Evolutionary conservation across 64 coral and sea anemone species (phyloP), one percentile per base, ranked within the genome.

Genomic region (Dendronephthya gigantea): DNA sequence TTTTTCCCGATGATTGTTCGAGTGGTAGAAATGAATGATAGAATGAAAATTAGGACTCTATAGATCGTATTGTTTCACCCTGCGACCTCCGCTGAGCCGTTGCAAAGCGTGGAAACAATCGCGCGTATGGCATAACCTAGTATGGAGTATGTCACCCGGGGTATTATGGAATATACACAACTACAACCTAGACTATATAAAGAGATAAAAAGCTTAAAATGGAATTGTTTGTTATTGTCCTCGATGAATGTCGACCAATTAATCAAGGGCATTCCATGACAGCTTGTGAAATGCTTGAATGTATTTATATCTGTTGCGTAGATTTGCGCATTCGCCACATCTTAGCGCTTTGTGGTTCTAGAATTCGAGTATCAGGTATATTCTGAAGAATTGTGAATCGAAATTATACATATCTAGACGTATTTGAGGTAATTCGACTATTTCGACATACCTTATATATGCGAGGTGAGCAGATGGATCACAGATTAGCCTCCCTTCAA

Each of bases 161-260:
- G 55, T 62, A 62, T n/a, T 62, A 62, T n/a, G 25, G 10, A 62
- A 62, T 62, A 62, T 22, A 62, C 55, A 62, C 4, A 19, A 62
- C 55, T 62, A 22, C 25, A 62, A 7, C 0, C 19, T 62, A 19
- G 19, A 62, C 55, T 62, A 62, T 62, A 62, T 27, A 62, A 62
- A n/a, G 19, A 62, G 55, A 62, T 62, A 62, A 62, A 62, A 62
- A 62, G 55, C 0, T 62, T 19, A 62, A 62, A 58, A 62, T 22
- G 55, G 55, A 62, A 62, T 62, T 62, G 55, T 62, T 62, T 62
- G 55, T 62, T 62, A n/a, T 62, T 62, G 55, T 62, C 55, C 25
- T 27, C 19, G 25, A 62, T 62, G 55, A 62, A 62, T 62, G 55
- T 62, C 25, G 4, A 27, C 55, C 55, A 62, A 62, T 62, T 62